A percentile compares a stretch with the other conserved stretches of the same genome.
phyloP scores from a whole-genome alignment of 2,797 vertebrate genomes.

The Fistularia commersonii region DNA sequence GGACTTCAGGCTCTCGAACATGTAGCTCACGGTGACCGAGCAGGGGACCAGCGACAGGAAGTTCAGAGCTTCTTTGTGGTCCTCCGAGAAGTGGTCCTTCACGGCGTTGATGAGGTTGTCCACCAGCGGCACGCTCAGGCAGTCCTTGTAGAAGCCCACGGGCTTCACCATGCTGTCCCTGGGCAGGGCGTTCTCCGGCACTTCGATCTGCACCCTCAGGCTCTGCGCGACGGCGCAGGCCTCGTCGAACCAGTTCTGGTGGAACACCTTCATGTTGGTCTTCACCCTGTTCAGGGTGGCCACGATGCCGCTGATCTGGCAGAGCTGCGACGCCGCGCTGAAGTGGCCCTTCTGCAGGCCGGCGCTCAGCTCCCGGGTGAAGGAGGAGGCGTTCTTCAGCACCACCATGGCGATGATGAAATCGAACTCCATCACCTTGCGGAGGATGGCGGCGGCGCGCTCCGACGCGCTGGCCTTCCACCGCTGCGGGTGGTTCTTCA shows the following conservation, averaged over 20 bases:
- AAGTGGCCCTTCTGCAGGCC: conserved; percentile 82
- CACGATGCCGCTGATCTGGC: conserved; percentile 79
- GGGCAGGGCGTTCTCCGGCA: conserved; percentile 69
- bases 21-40: conserved; percentile 80
- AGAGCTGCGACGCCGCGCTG: conserved; percentile 78
- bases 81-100: conserved; percentile 82
- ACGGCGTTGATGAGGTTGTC: conserved; percentile 80
- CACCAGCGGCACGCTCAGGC: conserved; percentile 76
- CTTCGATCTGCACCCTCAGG: conserved; percentile 75
- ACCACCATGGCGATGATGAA: conserved; percentile 80
- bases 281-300: conserved; percentile 79
- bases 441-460: conserved; percentile 65
- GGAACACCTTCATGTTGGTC: conserved; percentile 82
- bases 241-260: conserved; percentile 84
- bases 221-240: conserved; percentile 74
- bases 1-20: conserved; percentile 80
- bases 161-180: conserved; percentile 77
- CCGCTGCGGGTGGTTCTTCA: conserved; percentile 73
- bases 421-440: conserved; percentile 77
- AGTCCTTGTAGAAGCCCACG: conserved; percentile 75
- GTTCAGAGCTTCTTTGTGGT: conserved; percentile 83
- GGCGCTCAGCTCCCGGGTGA: conserved; percentile 78
- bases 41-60: conserved; percentile 78
- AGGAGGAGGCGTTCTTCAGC: conserved; percentile 78
- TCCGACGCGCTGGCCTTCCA: conserved; percentile 69